phyloP scores from a whole-genome alignment of 2,888 invertebrate species.

The Amphimallon solstitiale region DNA sequence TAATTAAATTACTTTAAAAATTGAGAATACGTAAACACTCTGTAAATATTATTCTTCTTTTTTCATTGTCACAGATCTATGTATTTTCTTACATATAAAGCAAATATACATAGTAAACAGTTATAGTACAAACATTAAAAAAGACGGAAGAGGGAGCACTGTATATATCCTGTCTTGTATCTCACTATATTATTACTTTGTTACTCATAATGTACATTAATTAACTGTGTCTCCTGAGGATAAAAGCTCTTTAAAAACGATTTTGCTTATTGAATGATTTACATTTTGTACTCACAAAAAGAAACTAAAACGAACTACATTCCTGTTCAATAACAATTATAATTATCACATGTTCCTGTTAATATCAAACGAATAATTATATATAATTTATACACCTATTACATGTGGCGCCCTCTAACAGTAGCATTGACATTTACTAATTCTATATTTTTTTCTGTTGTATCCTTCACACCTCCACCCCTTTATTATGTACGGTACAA shows the following conservation, averaged over 20 bases:
- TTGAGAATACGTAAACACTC: too few relatives aligned
- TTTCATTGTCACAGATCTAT: too few relatives aligned
- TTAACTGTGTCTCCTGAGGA: slow-evolving; percentile 60
- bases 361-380: neutral
- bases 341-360: too few relatives aligned
- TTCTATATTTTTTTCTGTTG: slow-evolving; percentile 41
- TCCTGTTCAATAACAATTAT: slow-evolving; percentile 1
- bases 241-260: slow-evolving; percentile 28
- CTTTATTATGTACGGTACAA: slow-evolving; percentile 16
- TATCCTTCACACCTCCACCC: slow-evolving; percentile 37
- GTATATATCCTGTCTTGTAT: too few relatives aligned
- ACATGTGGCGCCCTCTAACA: slow-evolving; percentile 18
- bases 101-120: too few relatives aligned
- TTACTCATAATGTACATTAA: slow-evolving; percentile 38
- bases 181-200: too few relatives aligned
- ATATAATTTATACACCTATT: slow-evolving; percentile 8
- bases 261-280: slow-evolving; percentile 22
- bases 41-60: too few relatives aligned
- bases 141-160: too few relatives aligned
- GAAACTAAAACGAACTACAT: neutral
- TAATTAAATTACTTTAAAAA: too few relatives aligned
- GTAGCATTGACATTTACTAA: slow-evolving; percentile 39
- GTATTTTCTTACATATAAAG: too few relatives aligned
- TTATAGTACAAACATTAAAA: too few relatives aligned
- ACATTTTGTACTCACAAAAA: slow-evolving; percentile 9